Evolutionary conservation across 2,113 vertebrate genomes (phyloP).

Genomic region (Ailuropoda melanoleuca): DNA sequence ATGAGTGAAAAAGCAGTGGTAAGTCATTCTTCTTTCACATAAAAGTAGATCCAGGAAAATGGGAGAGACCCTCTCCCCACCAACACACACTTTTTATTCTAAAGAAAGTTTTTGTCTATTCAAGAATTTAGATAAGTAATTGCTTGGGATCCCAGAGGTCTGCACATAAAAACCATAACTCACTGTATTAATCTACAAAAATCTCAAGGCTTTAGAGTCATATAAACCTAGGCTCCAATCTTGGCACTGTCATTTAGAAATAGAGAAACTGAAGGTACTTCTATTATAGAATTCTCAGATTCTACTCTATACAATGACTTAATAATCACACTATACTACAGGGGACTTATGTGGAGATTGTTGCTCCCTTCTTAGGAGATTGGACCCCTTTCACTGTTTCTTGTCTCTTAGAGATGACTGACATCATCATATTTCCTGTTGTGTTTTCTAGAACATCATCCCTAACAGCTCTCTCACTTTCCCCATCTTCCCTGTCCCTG

Average conservation of each 20-base stretch:
- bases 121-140: slow-evolving; percentile 8
- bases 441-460: not conserved
- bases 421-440: not conserved
- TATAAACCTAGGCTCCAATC: not conserved
- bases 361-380: not conserved
- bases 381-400: not conserved
- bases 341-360: not conserved
- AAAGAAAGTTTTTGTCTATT: not conserved
- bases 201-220: not conserved
- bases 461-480: not conserved
- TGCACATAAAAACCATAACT: not conserved
- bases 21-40: not conserved
- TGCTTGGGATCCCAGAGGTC: not conserved
- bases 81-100: not conserved
- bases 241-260: not conserved
- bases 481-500: not conserved
- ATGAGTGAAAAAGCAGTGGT: not conserved
- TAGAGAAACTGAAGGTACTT: not conserved
- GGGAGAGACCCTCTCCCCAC: not conserved
- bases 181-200: not conserved
- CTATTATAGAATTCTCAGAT: not conserved
- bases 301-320: not conserved
- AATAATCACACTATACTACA: not conserved
- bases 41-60: not conserved
- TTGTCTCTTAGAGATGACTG: not conserved